Conservation (phyloP, 2,113 vertebrate genomes). For the Herpailurus yagouaroundi region DNA sequence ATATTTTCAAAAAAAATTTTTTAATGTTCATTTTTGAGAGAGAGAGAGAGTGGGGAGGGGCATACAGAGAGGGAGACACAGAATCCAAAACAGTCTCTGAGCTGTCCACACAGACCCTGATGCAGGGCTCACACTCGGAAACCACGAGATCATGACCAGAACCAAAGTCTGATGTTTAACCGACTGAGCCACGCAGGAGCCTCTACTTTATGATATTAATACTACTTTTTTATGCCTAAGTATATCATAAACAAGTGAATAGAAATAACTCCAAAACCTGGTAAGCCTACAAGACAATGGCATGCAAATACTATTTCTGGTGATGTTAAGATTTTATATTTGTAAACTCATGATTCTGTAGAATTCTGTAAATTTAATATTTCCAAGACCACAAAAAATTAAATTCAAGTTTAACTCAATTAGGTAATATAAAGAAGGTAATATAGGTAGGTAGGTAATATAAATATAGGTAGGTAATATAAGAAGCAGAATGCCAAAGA, state of each 20-base stretch:
- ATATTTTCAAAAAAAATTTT: neutral
- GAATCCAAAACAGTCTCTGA: no score
- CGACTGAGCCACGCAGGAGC: no score
- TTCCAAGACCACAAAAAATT: neutral
- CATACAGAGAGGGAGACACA: no score
- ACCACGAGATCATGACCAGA: no score
- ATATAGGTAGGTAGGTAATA: neutral
- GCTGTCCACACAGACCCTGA: no score
- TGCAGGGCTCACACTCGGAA: no score
- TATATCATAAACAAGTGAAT: neutral
- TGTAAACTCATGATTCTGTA: neutral
- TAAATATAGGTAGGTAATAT: neutral
- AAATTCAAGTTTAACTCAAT: slow-evolving; percentile 14
- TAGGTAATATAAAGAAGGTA: neutral
- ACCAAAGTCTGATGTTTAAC: no score
- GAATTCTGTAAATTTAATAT: neutral
- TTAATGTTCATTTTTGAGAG: no score
- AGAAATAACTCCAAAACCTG: neutral
- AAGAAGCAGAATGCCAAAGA: neutral
- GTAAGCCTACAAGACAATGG: neutral
- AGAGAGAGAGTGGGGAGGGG: no score
- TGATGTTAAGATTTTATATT: neutral
- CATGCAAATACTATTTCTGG: neutral
- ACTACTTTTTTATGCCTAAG: neutral
- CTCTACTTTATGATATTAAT: neutral